Conservation (phyloP, 2,797 vertebrate species). For the Oreonectes daqikongensis region DNA sequence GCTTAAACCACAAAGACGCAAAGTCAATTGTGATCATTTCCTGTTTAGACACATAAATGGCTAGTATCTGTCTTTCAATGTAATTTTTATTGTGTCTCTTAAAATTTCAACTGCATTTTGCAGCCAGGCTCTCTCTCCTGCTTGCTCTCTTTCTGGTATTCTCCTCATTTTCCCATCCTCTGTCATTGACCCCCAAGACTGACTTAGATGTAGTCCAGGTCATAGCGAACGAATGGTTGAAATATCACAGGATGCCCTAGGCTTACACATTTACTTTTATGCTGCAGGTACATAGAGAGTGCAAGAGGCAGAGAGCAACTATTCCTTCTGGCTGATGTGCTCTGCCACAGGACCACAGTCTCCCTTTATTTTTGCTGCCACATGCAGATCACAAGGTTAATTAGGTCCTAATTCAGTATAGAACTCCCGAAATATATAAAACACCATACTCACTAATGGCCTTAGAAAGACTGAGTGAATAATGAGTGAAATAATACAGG, state of each 20-base stretch:
- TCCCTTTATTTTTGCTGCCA: conserved; percentile 63
- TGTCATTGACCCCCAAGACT: conserved; percentile 77
- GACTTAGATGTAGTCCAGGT: conserved; percentile 79
- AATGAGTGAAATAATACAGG: neutral
- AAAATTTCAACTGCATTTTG: neutral
- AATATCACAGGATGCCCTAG: conserved; percentile 83
- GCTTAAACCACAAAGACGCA: neutral
- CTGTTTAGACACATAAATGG: too few species aligned
- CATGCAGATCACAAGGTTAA: conserved; percentile 68
- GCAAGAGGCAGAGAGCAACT: conserved; percentile 40
- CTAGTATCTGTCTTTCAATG: too few species aligned
- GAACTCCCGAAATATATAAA: conserved; percentile 63
- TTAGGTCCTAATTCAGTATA: conserved; percentile 67
- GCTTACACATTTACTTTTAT: conserved; percentile 75
- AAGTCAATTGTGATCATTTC: too few species aligned
- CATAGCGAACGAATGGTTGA: conserved; percentile 71
- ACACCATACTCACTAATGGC: conserved; percentile 62
- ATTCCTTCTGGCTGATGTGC: conserved; percentile 48
- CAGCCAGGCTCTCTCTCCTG: neutral
- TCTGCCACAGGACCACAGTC: conserved; percentile 55
- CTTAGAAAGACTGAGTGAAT: conserved; percentile 26
- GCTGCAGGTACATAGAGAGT: conserved; percentile 73
- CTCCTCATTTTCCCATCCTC: conserved; percentile 48
- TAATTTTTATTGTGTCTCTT: too few species aligned
- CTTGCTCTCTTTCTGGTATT: conserved; percentile 20